A percentile compares a stretch with the other conserved stretches of the same genome.
These are phyloP conservation scores for Ammodramus savannarum DNA, from an alignment of 2,113 vertebrate genomes.

Conservation along the genomic window DNA sequence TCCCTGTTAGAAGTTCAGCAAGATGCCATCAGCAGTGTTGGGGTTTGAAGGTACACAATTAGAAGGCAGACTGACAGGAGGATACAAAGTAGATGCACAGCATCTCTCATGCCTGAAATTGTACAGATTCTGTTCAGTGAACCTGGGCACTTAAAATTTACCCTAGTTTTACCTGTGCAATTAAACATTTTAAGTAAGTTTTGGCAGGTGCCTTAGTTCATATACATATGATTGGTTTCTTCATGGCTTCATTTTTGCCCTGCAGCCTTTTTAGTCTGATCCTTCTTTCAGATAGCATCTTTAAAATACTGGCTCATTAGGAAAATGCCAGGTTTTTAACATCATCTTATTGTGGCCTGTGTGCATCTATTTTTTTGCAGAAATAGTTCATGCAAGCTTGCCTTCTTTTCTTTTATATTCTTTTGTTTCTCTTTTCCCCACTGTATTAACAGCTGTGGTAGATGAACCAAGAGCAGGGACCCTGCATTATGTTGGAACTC, in stretches of 20 bases:
- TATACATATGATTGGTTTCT: background rate
- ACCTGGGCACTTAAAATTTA: background rate
- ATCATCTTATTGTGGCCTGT: background rate
- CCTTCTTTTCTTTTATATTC: background rate
- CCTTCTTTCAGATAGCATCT: background rate
- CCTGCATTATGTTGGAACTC: background rate
- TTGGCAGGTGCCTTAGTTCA: background rate
- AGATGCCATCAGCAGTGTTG: accelerated
- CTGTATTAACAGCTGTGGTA: background rate
- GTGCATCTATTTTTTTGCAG: background rate
- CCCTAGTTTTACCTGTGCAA: background rate
- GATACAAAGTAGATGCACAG: background rate
- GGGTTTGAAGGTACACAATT: background rate
- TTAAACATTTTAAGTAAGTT: background rate
- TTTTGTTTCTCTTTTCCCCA: background rate
- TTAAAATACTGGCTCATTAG: background rate
- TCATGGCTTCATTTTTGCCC: background rate
- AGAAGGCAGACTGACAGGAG: background rate
- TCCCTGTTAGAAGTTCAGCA: background rate
- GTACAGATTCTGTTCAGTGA: background rate
- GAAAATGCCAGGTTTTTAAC: background rate
- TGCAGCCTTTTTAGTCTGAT: background rate
- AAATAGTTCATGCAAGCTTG: background rate
- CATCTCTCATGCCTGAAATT: background rate
- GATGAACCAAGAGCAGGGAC: background rate